Percentiles rank a stretch among this genome's conserved stretches.
phyloP scores from a whole-genome alignment of 2,888 invertebrate genomes.

The Tipula unca region DNA sequence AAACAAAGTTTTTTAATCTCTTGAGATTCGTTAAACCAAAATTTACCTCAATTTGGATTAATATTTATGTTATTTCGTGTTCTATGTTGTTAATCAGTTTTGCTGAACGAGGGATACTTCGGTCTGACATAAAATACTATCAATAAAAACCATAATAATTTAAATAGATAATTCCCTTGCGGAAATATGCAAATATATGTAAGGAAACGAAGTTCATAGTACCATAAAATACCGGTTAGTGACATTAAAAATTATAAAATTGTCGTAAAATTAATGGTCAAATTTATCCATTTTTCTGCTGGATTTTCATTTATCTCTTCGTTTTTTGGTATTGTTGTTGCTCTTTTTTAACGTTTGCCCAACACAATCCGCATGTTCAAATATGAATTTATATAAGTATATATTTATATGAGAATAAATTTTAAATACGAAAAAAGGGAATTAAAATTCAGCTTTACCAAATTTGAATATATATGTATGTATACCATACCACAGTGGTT shows the following conservation, averaged over 20 bases:
- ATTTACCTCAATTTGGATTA: not conserved
- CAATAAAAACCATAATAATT: not conserved
- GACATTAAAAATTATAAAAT: constrained; percentile 8
- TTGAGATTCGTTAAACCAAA: not conserved
- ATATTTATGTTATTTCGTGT: not conserved
- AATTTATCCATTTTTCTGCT: constrained; percentile 1
- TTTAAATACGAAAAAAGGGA: not conserved
- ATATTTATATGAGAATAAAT: constrained; percentile 8
- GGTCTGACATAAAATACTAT: not conserved
- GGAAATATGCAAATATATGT: not conserved
- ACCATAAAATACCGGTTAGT: constrained; percentile 4
- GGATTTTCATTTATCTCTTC: not conserved
- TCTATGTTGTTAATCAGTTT: not conserved
- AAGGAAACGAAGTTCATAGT: not conserved
- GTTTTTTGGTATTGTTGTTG: not conserved
- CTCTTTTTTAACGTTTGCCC: not conserved
- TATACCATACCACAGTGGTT: not conserved
- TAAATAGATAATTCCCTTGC: not conserved
- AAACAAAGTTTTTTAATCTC: not conserved
- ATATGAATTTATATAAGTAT: not conserved
- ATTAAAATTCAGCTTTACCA: not conserved
- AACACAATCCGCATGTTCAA: not conserved
- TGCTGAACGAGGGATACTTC: not conserved
- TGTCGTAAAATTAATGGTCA: constrained; percentile 14
- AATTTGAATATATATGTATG: not conserved